Percentiles rank a stretch among this genome's conserved stretches.
Evolutionary conservation across 2,888 invertebrate genomes (phyloP).

Genomic region (Drosophila sordidula): DNA sequence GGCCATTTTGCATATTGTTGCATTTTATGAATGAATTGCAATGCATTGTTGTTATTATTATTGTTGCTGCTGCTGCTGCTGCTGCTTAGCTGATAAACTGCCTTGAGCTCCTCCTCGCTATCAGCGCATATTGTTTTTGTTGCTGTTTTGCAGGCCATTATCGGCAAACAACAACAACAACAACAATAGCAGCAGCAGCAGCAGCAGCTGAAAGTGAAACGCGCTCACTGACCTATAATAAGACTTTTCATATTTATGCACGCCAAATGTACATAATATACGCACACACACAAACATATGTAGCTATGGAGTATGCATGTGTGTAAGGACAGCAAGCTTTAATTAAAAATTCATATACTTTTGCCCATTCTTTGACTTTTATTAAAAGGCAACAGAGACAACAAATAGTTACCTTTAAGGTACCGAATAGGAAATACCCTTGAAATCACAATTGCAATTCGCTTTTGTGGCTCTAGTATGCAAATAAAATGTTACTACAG

Average conservation of each 20-base stretch:
- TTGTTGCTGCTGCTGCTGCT: slow-evolving; percentile 16
- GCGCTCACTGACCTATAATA: slow-evolving; percentile 78
- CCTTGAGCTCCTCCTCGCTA: slow-evolving; percentile 54
- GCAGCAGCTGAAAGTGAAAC: slow-evolving; percentile 69
- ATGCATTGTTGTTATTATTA: slow-evolving; percentile 31
- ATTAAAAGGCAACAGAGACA: no score
- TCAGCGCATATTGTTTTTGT: slow-evolving; percentile 37
- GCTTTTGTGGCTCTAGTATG: no score
- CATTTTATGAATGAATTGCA: slow-evolving; percentile 69
- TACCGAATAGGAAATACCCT: background rate
- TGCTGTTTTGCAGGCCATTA: slow-evolving; percentile 40
- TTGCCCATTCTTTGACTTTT: no score
- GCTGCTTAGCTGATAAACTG: slow-evolving; percentile 65
- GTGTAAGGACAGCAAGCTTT: background rate
- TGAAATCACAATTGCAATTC: no score
- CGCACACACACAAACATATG: background rate
- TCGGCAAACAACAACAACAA: slow-evolving; percentile 32
- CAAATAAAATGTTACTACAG: no score
- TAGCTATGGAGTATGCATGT: background rate
- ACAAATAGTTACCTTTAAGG: no score
- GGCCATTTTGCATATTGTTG: slow-evolving; percentile 38
- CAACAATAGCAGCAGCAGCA: slow-evolving; percentile 23
- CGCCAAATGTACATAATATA: slow-evolving; percentile 14
- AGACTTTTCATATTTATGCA: slow-evolving; percentile 59
- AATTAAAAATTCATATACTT: background rate